Conservation (phyloP, 92 coral and sea anemone species). For the Porites divaricata region DNA sequence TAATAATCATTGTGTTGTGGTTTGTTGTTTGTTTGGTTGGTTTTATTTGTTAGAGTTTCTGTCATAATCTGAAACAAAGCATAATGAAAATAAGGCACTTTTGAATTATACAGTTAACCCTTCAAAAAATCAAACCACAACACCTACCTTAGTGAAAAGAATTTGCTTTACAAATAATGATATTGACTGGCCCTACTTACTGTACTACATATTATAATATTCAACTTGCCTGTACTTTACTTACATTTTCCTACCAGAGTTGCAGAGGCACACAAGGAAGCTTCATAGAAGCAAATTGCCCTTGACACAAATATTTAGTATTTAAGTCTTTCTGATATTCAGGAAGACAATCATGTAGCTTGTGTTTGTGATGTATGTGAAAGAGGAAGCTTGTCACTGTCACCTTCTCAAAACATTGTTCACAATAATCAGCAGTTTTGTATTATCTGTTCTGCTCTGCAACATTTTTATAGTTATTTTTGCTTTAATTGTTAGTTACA, state of each 20-base stretch:
- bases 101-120: too few relatives aligned
- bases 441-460: background rate
- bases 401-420: background rate
- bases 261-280: background rate
- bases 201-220: background rate
- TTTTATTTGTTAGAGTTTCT: too few relatives aligned
- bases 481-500: too few relatives aligned
- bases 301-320: conserved; percentile 16
- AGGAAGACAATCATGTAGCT: conserved; percentile 19
- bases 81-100: too few relatives aligned
- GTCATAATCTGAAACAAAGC: too few relatives aligned
- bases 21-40: too few relatives aligned
- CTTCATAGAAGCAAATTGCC: conserved; percentile 20
- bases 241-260: conserved; percentile 36
- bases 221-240: background rate
- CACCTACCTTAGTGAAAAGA: background rate
- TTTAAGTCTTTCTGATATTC: conserved; percentile 49
- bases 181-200: background rate
- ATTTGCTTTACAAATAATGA: background rate
- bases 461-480: too few relatives aligned
- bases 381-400: conserved; percentile 6
- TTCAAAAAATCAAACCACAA: too few relatives aligned
- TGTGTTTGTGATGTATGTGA: conserved; percentile 1
- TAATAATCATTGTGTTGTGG: background rate
- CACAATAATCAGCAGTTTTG: too few relatives aligned